phyloP scores from a whole-genome alignment of 2,888 invertebrate species.

The Gastracanthus pulcherrimus region DNA sequence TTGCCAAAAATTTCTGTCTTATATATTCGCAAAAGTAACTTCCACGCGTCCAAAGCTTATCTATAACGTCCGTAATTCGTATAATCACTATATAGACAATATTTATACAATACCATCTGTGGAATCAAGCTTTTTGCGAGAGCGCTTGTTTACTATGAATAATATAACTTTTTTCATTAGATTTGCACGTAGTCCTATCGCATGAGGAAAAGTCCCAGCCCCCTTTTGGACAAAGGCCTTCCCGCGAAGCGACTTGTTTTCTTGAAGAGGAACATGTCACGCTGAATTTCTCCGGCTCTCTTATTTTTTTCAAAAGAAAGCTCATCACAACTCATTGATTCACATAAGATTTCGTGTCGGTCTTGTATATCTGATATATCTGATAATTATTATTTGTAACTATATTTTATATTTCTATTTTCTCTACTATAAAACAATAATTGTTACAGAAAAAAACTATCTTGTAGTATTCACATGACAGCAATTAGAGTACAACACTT shows the following conservation, averaged over 20 bases:
- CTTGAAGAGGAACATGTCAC: background rate
- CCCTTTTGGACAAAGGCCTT: slow-evolving; percentile 12
- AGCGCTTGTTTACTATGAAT: background rate
- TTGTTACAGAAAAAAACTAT: no score
- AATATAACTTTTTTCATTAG: background rate
- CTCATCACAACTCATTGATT: no score
- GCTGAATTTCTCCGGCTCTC: background rate
- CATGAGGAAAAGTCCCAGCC: slow-evolving; percentile 4
- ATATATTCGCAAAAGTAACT: slow-evolving; percentile 21
- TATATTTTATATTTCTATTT: no score
- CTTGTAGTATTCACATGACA: no score
- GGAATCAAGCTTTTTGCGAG: background rate
- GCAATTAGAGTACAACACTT: no score
- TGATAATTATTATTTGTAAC: no score
- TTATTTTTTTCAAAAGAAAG: background rate
- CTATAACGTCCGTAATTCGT: background rate
- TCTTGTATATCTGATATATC: no score
- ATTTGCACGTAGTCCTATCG: background rate
- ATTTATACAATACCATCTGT: slow-evolving; percentile 14
- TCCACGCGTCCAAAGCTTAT: slow-evolving; percentile 25
- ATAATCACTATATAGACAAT: slow-evolving; percentile 19
- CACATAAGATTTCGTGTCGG: no score
- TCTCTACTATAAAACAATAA: no score
- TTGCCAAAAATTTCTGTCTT: slow-evolving; percentile 28
- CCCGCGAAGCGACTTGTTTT: background rate